Base-by-base conservation (phyloP, 2,113 vertebrate species). In the Syrmaticus mikado region DNA sequence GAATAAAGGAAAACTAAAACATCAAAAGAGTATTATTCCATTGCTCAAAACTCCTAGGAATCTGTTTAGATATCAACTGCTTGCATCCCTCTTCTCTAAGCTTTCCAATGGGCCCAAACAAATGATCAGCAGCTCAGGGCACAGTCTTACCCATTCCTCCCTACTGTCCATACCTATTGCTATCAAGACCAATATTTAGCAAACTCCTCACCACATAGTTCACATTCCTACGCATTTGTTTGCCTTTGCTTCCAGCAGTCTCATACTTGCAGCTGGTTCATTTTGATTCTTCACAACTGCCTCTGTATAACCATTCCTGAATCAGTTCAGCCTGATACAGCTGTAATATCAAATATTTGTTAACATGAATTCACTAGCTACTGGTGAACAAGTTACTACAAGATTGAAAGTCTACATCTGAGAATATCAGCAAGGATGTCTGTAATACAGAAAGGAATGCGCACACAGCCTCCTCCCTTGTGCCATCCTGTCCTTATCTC, bases 381-480 rank as follows among this genome's bases (percentile, higher is more conserved):
- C 27, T 50, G 64, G 22, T 28, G 50, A 91, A 66, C 81, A 58
- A 27, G 60, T 76, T 66, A 55, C 41, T 72, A 89, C 87, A 94
- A 22, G 77, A 86, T 53, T 48, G 15, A 76, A 66, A 28, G 28
- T 62, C 41, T 8, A 1, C 14, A 46, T 14, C 60, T 21, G 18
- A 70, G 60, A 82, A 85, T 13, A 6, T 65, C 17, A 87, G 24
- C 53, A 88, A 93, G 58, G 75, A 93, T 32, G 2, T 45, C 18
- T 88, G 20, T 45, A 46, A 46, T 8, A 85, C 7, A 22, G 81
- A 96, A 95, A 90, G 70, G 66, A 95, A 96, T 92, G 84, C 53
- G 73, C 11, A 36, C 0, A 28, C 40, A 85, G 20, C 25, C 27
- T 82, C 50, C 74, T 89, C 55, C 53, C 53, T 58, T 6, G 11